Conservation (phyloP, 2,113 vertebrate species). For the Collichthys lucidus region DNA sequence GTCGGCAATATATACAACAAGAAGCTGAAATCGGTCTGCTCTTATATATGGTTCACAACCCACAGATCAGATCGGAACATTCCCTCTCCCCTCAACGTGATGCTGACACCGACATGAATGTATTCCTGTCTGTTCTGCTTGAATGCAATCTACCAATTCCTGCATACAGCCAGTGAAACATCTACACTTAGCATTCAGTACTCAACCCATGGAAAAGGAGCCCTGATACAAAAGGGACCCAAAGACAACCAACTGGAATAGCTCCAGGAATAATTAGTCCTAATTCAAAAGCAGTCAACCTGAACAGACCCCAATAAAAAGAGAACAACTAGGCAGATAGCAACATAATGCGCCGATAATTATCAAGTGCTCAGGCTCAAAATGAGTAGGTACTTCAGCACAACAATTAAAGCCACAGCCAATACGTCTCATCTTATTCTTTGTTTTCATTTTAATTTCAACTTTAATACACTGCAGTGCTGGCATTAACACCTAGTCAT, state of each 20-base stretch:
- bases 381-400: not conserved
- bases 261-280: not conserved
- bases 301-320: not conserved
- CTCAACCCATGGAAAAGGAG: not conserved
- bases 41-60: not conserved
- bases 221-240: not conserved
- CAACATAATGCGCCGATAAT: not conserved
- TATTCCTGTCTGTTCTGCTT: not conserved
- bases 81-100: not conserved
- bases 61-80: not conserved
- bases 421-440: not conserved
- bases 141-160: not conserved
- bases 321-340: not conserved
- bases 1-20: conserved; percentile 4
- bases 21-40: conserved; percentile 11
- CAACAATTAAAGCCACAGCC: not conserved
- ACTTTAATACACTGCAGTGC: not conserved
- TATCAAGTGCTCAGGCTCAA: conserved; percentile 1
- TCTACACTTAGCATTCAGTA: not conserved
- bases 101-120: not conserved
- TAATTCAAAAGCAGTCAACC: conserved; percentile 1
- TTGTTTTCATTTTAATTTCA: not conserved
- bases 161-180: not conserved
- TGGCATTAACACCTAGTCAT: not conserved
- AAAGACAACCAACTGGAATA: not conserved